Base-by-base conservation (phyloP, 1,140 invertebrate species). In the Diuraphis noxia region DNA sequence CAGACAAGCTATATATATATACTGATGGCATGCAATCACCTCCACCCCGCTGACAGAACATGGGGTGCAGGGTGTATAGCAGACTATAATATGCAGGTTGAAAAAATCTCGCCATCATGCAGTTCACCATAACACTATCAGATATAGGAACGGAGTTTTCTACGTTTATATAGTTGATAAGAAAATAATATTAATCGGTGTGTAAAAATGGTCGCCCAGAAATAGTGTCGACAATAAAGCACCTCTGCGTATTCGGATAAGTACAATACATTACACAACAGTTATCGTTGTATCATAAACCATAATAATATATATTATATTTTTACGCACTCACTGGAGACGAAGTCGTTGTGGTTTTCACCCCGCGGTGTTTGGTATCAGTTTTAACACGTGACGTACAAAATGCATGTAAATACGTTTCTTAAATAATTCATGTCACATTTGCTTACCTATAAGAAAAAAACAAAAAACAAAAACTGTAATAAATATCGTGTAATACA, bases 341-440 rank as follows among this genome's bases (percentile, higher is more conserved):
- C 23, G 36, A 38, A 40, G 34, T 25, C 21, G 43, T 85, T 8
- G 30, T 17, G 17, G 5, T 17, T 72, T 72, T 72, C 13, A 72
- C 30, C 30, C 9, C 0, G 0, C 9, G 0, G 0, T n/a, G n/a
- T 63, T 63, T n/a, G 13, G 56, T n/a, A 30, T n/a, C n/a, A 5
- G 13, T 63, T 63, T 63, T 25, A 3, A 63, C 30, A 56, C 52
- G 9, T 8, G 52, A 56, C 25, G 30, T n/a, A 10, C n/a, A 63
- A n/a, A 63, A n/a, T 63, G 56, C 30, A 4, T n/a, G n/a, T 72
- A 72, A n/a, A 72, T n/a, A 72, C 30, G 30, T n/a, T 72, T 63
- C 4, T 9, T 72, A 72, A 72, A 72, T 72, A n/a, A 72, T 72
- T 72, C 56, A 72, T 72, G 13, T n/a, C n/a, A 6, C 2, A 41